Base-by-base conservation (phyloP, 2,797 vertebrate species). In the Spea hammondii region DNA sequence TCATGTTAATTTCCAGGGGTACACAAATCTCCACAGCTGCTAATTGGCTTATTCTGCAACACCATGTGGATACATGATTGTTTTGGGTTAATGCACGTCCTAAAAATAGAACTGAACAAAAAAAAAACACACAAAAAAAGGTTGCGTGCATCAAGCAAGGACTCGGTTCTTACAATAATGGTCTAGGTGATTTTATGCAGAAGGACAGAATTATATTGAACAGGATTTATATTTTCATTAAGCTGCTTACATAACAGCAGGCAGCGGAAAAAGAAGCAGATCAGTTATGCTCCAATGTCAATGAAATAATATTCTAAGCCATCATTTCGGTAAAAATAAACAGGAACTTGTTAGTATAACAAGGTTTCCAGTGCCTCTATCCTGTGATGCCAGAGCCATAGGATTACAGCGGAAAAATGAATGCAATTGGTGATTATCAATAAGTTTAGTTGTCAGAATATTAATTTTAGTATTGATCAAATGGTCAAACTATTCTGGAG, bases 221-320 rank as follows among this genome's bases (percentile, higher is more conserved):
- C 67, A 74, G 78, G 78, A 79, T 73, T 79, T 79, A 59, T 79
- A 55, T 70, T 76, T 80, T 75, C 68, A 70, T 70, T 80, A 80
- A 80, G 73, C 72, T 76, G 79, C 73, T 80, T 80, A 75, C 45
- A 76, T 65, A 80, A 80, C 32, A 79, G 78, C 71, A 79, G 78
- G 65, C 71, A 79, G 65, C 65, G 55, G 70, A 75, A 74, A 32
- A 74, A 79, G 53, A 74, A n/a, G 44, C 9, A 59, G 77, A 79
- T 79, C 70, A 72, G 66, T 75, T 62, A 70, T 80, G 67, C 72
- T 74, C 12, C 78, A 69, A 68, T 79, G 71, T 79, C 71, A 75
- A 57, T 65, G 67, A 65, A 80, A 80, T 70, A 55, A 70, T 76
- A 75, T 70, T 71, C 4, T 70, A 70, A 71, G 67, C 59, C 17